Evolutionary conservation across 2,797 vertebrate genomes (phyloP).

Genomic region (Periparus ater): DNA sequence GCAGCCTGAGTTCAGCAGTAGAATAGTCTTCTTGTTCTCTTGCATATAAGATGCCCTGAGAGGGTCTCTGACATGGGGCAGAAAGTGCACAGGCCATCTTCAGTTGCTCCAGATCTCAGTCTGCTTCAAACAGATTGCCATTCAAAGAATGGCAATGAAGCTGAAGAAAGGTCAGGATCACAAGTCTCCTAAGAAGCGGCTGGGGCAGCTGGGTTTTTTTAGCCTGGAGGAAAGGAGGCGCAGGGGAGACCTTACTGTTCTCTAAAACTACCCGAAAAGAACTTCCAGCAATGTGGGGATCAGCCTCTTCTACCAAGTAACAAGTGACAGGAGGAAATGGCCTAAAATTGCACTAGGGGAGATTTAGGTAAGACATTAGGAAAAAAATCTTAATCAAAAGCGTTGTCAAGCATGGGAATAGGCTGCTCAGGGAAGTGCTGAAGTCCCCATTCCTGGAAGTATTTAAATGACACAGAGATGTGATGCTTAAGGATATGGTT

Average conservation of each 20-base stretch:
- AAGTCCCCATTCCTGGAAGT: not conserved
- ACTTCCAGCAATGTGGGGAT: not conserved
- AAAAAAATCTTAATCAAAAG: not conserved
- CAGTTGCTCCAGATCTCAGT: not conserved
- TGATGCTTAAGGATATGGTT: not conserved
- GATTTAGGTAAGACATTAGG: not conserved
- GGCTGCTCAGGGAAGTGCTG: not conserved
- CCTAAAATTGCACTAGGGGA: not conserved
- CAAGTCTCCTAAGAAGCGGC: not conserved
- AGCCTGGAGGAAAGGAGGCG: not conserved
- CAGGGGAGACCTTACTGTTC: not conserved
- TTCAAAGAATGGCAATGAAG: not conserved
- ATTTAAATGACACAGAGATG: not conserved
- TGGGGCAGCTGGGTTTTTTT: not conserved
- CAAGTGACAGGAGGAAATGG: not conserved
- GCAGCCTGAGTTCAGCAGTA: not conserved
- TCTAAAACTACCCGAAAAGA: not conserved
- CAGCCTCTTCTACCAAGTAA: not conserved
- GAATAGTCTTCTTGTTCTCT: not conserved
- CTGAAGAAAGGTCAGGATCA: not conserved
- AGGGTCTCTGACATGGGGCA: not conserved
- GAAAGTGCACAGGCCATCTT: not conserved
- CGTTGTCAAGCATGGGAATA: not conserved
- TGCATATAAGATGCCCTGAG: not conserved
- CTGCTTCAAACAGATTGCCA: not conserved